These are phyloP conservation scores for Florisuga fusca DNA, from an alignment of 2,797 vertebrate species.

Conservation along the genomic window DNA sequence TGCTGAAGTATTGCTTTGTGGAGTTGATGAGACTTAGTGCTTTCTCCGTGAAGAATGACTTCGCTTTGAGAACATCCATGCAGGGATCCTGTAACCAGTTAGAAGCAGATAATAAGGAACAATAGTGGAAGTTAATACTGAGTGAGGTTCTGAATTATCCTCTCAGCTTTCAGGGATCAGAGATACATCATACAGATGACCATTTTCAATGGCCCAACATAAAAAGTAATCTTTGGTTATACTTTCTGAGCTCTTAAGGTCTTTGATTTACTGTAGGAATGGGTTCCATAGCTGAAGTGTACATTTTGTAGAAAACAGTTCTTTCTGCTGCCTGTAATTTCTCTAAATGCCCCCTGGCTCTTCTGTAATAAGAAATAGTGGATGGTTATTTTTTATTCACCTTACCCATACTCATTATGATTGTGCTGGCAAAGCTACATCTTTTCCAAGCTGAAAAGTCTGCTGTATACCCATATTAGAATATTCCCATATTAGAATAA, in stretches of 20 bases:
- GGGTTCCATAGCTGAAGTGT: background rate
- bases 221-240: background rate
- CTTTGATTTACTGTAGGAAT: background rate
- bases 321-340: background rate
- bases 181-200: accelerated
- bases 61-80: background rate
- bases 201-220: background rate
- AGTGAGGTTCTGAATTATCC: background rate
- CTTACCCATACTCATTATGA: background rate
- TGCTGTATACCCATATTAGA: background rate
- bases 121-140: accelerated
- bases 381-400: background rate
- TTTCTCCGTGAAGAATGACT: background rate
- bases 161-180: background rate
- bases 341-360: background rate
- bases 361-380: background rate
- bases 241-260: background rate
- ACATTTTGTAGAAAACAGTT: background rate
- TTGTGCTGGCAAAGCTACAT: background rate
- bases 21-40: background rate
- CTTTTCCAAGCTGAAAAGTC: background rate
- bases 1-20: background rate
- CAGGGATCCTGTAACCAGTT: background rate
- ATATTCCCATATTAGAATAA: background rate
- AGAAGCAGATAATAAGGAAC: background rate